Evolutionary conservation across 2,888 invertebrate genomes (phyloP).

Genomic region (Prosapia bicincta): DNA sequence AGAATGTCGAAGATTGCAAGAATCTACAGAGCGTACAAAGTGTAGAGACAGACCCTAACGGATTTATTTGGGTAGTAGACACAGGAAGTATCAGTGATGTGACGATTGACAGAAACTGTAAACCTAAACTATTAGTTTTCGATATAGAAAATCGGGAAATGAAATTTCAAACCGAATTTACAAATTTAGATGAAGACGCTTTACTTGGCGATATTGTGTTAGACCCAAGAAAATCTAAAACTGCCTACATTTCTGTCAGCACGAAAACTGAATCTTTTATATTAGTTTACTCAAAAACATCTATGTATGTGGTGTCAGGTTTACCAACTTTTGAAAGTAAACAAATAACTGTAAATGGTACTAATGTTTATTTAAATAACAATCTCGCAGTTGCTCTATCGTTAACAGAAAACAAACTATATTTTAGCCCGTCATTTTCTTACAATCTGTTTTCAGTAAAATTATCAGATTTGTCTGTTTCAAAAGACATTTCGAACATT

Average conservation of each 20-base stretch:
- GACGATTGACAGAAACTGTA: conserved; percentile 55
- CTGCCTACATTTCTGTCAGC: conserved; percentile 69
- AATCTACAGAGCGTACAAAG: conserved; percentile 72
- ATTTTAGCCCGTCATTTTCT: conserved; percentile 66
- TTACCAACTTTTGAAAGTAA: conserved; percentile 60
- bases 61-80: conserved; percentile 66
- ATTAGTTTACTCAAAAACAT: conserved; percentile 63
- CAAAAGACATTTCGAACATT: conserved; percentile 45
- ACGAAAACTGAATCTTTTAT: conserved; percentile 66
- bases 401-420: conserved; percentile 50
- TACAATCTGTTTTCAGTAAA: conserved; percentile 60
- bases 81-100: conserved; percentile 60
- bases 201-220: conserved; percentile 70
- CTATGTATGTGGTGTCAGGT: conserved; percentile 68
- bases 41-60: conserved; percentile 66
- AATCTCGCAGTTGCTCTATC: conserved; percentile 58
- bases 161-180: conserved; percentile 13
- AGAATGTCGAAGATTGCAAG: conserved; percentile 61
- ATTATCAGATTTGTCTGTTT: no score
- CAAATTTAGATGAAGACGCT: conserved; percentile 54
- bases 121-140: conserved; percentile 64
- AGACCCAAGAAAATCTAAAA: conserved; percentile 56
- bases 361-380: conserved; percentile 44
- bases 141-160: conserved; percentile 52
- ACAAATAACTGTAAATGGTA: conserved; percentile 48